Base-by-base conservation (phyloP, 2,113 vertebrate genomes). In the Chinchilla lanigera region DNA sequence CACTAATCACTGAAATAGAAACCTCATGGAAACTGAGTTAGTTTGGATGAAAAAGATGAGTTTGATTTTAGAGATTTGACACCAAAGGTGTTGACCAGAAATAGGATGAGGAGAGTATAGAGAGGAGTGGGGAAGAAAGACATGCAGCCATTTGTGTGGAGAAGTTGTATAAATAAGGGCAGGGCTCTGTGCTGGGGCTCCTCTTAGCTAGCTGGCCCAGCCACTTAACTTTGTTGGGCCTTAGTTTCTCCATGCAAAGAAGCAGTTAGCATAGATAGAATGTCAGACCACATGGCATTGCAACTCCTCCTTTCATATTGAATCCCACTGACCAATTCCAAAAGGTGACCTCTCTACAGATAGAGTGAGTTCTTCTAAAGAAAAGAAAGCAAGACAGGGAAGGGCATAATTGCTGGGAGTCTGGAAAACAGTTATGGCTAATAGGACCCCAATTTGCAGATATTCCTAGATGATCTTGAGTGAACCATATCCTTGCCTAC, bases 291-390 rank as follows among this genome's bases (percentile, higher is more conserved):
- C 73, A 13, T 65, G 44, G 28, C 14, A 60, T 1, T 0, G 7
- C 3, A 58, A 30, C 10, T 44, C 50, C 17, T 50, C 16, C 8
- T 35, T 44, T 1, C 33, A n/a, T 30, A 30, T 30, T 75, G 56
- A 38, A 16, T 35, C 7, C 41, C 35, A 20, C 0, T 20, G 50
- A 26, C 41, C 75, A 4, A 0, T 61, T 82, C 50, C 11, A 7
- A 38, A 50, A 83, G 24, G 33, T 9, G 3, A 0, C 52, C 3
- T 50, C 33, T 28, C 60, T 24, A 1, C 0, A 8, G 33, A 7
- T 13, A 35, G 54, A 44, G 28, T 28, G 19, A 80, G 24, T 20
- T 17, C 28, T 92, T 67, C 65, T 19, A 11, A 67, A 80, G 60
- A 30, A 73, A 63, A 28, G 78, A n/a, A 75, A 22, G 50, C 47